Conservation (phyloP, 2,797 vertebrate species). For the Hypotaenidia philippensis region DNA sequence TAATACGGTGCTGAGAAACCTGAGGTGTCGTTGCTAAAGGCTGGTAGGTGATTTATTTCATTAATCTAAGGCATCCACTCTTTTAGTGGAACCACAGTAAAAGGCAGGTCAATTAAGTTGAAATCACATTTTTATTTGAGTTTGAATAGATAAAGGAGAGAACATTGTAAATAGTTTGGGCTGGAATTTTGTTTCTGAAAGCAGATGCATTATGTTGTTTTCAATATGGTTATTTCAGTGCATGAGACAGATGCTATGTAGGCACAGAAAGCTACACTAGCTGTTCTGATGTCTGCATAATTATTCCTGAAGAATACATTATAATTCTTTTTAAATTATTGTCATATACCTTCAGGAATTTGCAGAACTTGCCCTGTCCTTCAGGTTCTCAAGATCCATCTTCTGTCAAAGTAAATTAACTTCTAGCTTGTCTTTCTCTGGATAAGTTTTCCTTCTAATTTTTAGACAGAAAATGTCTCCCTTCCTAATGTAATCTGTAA, state of each 20-base stretch:
- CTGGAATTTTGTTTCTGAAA: background rate
- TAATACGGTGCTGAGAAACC: background rate
- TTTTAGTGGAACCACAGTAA: background rate
- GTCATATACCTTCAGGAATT: background rate
- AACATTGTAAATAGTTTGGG: background rate
- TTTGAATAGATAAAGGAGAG: background rate
- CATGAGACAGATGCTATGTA: slow-evolving; percentile 6
- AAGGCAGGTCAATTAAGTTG: background rate
- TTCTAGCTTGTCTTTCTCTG: background rate
- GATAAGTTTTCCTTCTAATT: background rate
- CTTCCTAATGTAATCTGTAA: background rate
- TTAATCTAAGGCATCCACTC: background rate
- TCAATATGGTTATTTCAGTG: background rate
- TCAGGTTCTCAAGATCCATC: background rate
- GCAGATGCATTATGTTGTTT: background rate
- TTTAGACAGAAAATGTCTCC: background rate
- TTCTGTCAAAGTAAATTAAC: background rate
- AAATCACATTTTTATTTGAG: background rate
- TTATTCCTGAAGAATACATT: background rate
- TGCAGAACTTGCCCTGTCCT: background rate
- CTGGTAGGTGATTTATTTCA: background rate
- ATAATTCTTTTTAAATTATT: background rate
- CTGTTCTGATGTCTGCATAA: background rate
- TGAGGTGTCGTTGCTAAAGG: background rate
- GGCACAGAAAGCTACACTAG: background rate